Evolutionary conservation across 1,140 invertebrate genomes (phyloP).

Genomic region (Marisa cornuarietis): DNA sequence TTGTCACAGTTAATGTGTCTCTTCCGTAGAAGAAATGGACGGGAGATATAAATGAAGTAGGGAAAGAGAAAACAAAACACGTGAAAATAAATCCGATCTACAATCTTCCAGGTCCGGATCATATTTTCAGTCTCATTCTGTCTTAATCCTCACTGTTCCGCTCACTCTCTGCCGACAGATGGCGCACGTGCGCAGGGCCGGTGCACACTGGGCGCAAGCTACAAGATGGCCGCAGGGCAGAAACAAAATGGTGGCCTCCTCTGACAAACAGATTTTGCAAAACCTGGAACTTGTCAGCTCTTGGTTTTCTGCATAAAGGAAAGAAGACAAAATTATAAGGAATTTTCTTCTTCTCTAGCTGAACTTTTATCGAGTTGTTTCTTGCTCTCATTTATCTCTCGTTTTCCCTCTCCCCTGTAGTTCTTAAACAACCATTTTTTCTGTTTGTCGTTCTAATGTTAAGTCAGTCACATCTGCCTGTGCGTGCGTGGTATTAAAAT

Average conservation of each 20-base stretch:
- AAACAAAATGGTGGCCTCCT: conserved; percentile 85
- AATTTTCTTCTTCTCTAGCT: not conserved
- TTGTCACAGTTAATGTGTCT: too few relatives aligned
- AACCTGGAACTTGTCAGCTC: conserved; percentile 49
- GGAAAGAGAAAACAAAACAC: too few relatives aligned
- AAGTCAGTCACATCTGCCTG: too few relatives aligned
- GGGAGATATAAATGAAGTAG: too few relatives aligned
- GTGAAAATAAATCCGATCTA: too few relatives aligned
- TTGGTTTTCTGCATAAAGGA: conserved; percentile 4
- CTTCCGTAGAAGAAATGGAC: too few relatives aligned
- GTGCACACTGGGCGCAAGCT: conserved; percentile 83
- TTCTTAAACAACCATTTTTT: too few relatives aligned
- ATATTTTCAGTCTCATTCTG: not conserved
- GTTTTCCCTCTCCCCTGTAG: not conserved
- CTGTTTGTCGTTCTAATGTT: too few relatives aligned
- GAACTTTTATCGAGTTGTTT: not conserved
- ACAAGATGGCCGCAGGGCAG: conserved; percentile 90
- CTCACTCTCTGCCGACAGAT: conserved; percentile 70
- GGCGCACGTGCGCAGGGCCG: conserved; percentile 79
- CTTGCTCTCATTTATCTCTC: not conserved
- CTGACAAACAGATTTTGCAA: conserved; percentile 92
- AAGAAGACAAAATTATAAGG: too few relatives aligned
- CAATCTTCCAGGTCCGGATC: too few relatives aligned
- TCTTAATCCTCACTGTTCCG: conserved; percentile 4
- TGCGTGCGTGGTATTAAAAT: too few relatives aligned